Percentiles rank a stretch among this genome's conserved stretches.
Evolutionary conservation across 2,888 invertebrate species (phyloP).

Genomic region (Melinaea marsaeus): DNA sequence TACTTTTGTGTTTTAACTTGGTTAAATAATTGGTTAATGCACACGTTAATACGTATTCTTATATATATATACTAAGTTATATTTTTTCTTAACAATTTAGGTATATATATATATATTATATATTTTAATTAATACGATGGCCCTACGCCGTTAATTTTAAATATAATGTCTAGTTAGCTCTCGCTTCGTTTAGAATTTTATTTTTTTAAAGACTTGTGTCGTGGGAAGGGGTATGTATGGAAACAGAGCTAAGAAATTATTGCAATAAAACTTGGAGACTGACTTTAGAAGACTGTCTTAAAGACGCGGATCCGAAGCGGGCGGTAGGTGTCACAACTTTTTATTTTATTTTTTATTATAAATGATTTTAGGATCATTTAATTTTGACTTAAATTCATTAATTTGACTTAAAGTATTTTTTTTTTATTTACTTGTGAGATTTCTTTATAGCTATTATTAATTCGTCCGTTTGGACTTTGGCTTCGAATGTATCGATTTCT

Average conservation of each 20-base stretch:
- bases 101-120: constrained; percentile 43
- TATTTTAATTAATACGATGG: constrained; percentile 33
- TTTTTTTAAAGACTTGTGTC: constrained; percentile 46
- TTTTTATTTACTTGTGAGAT: constrained; percentile 38
- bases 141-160: constrained; percentile 21
- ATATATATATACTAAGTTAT: constrained; percentile 52
- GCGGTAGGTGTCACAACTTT: constrained; percentile 31
- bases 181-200: constrained; percentile 45
- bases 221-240: constrained; percentile 48
- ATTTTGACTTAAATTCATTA: constrained; percentile 30
- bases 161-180: constrained; percentile 39
- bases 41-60: constrained; percentile 58
- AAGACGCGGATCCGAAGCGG: constrained; percentile 52
- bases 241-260: constrained; percentile 65
- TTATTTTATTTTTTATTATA: constrained; percentile 44
- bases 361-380: constrained; percentile 45
- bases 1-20: constrained; percentile 67
- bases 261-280: constrained; percentile 77
- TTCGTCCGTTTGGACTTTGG: constrained; percentile 17
- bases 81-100: constrained; percentile 60
- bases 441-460: constrained; percentile 28
- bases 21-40: constrained; percentile 53
- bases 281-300: constrained; percentile 77
- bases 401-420: constrained; percentile 40
- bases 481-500: constrained; percentile 18